A percentile compares a stretch with the other conserved stretches of the same genome.
These are phyloP conservation scores for Dreissena polymorpha DNA, from an alignment of 1,140 invertebrate genomes.

Conservation along the genomic window DNA sequence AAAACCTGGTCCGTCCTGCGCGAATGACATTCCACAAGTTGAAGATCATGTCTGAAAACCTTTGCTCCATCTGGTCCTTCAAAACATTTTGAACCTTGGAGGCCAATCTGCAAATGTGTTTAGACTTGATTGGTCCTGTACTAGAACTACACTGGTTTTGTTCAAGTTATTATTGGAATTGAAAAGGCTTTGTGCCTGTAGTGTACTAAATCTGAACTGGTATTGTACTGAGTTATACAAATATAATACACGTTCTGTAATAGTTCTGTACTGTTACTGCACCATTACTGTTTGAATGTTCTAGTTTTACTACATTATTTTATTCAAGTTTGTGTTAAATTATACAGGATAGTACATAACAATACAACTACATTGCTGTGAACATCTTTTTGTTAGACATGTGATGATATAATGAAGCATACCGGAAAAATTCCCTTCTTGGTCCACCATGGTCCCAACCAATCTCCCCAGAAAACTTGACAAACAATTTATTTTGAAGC, in stretches of 20 bases:
- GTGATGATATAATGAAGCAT: not conserved
- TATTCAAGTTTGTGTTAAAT: not conserved
- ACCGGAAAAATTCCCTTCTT: slow-evolving; percentile 38
- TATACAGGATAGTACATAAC: too few species aligned
- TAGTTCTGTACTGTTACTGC: too few species aligned
- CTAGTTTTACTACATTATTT: not conserved
- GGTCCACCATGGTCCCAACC: slow-evolving; percentile 11
- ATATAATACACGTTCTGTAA: not conserved
- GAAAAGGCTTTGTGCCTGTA: too few species aligned
- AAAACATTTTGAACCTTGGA: not conserved
- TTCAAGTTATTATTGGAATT: too few species aligned
- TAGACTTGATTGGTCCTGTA: not conserved
- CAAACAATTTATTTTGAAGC: not conserved
- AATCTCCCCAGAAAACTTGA: slow-evolving; percentile 40
- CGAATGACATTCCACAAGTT: too few species aligned
- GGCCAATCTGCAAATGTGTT: not conserved
- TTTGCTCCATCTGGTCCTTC: slow-evolving; percentile 1
- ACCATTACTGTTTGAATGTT: too few species aligned
- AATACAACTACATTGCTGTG: too few species aligned
- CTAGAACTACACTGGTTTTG: too few species aligned
- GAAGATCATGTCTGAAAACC: too few species aligned
- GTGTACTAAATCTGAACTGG: too few species aligned
- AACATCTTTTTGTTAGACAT: too few species aligned
- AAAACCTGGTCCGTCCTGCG: too few species aligned
- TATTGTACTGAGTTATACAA: not conserved